Evolutionary conservation across 2,888 invertebrate genomes (phyloP).

Genomic region (Pardosa pseudoannulata): DNA sequence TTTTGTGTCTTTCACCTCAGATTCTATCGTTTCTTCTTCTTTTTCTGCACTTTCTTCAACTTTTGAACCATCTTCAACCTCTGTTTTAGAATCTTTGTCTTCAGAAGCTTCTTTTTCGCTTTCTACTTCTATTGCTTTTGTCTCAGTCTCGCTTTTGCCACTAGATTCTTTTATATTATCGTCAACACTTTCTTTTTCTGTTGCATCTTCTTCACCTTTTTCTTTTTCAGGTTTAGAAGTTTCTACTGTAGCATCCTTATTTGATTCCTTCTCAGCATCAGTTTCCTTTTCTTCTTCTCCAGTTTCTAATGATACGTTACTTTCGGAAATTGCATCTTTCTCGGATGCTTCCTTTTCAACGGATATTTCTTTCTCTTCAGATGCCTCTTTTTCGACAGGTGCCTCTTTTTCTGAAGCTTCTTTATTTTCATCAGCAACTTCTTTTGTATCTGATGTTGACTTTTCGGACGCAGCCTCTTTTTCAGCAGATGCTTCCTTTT

Average conservation of each 20-base stretch:
- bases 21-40: neutral
- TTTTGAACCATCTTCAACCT: neutral
- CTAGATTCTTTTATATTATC: constrained; percentile 14
- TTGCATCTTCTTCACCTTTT: constrained; percentile 40
- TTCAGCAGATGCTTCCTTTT: neutral
- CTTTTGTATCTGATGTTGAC: neutral
- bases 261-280: neutral
- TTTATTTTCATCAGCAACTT: neutral
- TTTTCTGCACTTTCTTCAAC: neutral
- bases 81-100: neutral
- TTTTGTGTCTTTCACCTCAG: neutral
- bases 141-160: neutral
- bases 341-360: neutral
- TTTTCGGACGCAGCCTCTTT: neutral
- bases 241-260: neutral
- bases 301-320: neutral
- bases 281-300: neutral
- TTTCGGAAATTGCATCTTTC: neutral
- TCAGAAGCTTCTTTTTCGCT: neutral
- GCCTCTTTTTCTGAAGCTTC: neutral
- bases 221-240: neutral
- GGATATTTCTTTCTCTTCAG: no score
- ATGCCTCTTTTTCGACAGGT: neutral
- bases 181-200: constrained; percentile 17
- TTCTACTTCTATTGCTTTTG: neutral